phyloP scores from a whole-genome alignment of 1,140 invertebrate species.

The Drosophila rhopaloa region DNA sequence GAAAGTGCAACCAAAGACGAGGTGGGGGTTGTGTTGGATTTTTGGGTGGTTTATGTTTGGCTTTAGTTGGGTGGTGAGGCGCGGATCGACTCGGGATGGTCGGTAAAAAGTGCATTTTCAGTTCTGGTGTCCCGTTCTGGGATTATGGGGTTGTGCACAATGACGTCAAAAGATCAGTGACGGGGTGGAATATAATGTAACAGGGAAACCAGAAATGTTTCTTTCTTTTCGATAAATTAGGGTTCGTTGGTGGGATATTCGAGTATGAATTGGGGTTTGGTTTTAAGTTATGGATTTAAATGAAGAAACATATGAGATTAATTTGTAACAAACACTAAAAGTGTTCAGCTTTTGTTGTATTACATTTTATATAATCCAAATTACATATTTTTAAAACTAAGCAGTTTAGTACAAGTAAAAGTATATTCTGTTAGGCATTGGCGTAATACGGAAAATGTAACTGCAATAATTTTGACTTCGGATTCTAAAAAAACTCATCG shows the following conservation, averaged over 20 bases:
- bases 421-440: too few relatives aligned
- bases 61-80: slow-evolving; percentile 36
- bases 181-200: slow-evolving; percentile 28
- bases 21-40: slow-evolving; percentile 8
- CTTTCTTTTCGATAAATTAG: neutral
- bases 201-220: neutral
- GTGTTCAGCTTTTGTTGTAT: too few relatives aligned
- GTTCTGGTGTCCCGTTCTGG: slow-evolving; percentile 24
- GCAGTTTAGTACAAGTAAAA: too few relatives aligned
- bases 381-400: too few relatives aligned
- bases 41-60: slow-evolving; percentile 25
- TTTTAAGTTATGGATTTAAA: neutral
- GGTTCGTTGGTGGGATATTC: neutral
- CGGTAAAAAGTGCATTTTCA: slow-evolving; percentile 54
- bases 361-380: too few relatives aligned
- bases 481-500: too few relatives aligned
- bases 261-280: neutral
- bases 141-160: slow-evolving; percentile 37
- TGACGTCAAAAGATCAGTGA: slow-evolving; percentile 41
- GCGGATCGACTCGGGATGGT: slow-evolving; percentile 26
- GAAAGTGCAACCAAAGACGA: slow-evolving; percentile 44
- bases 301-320: too few relatives aligned
- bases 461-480: too few relatives aligned
- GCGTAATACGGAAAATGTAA: too few relatives aligned
- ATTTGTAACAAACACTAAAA: too few relatives aligned